phyloP scores from a whole-genome alignment of 1,140 invertebrate species.

The Arctopsyche grandis region DNA sequence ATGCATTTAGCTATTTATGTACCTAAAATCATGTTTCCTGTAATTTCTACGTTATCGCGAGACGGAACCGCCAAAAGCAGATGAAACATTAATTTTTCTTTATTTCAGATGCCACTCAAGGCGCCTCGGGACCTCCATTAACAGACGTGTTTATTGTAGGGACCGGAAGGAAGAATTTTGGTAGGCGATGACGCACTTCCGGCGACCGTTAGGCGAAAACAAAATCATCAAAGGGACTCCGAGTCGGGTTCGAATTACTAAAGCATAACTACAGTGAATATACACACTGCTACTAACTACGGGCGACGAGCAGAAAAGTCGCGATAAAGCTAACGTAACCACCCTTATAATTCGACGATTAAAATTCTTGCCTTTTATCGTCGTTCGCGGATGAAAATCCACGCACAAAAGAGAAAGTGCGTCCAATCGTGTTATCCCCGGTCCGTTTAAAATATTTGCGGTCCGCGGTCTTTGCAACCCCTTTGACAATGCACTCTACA shows the following conservation, averaged over 20 bases:
- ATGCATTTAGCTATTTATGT: too few relatives aligned
- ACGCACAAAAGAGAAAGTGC: not conserved
- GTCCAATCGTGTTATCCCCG: slow-evolving; percentile 20
- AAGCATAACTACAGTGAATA: not conserved
- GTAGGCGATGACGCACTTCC: not conserved
- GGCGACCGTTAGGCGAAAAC: not conserved
- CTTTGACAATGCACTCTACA: not conserved
- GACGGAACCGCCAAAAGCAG: too few relatives aligned
- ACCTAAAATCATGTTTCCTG: too few relatives aligned
- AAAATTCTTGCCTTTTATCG: slow-evolving; percentile 27
- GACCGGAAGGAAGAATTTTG: slow-evolving; percentile 20
- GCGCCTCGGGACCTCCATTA: not conserved
- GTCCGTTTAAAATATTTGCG: not conserved
- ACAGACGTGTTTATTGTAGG: slow-evolving; percentile 6
- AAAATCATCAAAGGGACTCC: not conserved
- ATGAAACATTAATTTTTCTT: too few relatives aligned
- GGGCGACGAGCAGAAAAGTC: not conserved
- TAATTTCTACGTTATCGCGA: too few relatives aligned
- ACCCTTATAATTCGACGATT: slow-evolving; percentile 17
- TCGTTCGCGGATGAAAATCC: not conserved
- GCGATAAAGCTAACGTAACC: not conserved
- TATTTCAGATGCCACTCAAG: too few relatives aligned
- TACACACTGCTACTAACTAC: not conserved
- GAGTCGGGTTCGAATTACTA: not conserved
- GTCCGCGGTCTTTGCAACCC: not conserved